These are phyloP conservation scores for Drosophila repleta DNA, from an alignment of 1,140 invertebrate species.

Conservation along the genomic window DNA sequence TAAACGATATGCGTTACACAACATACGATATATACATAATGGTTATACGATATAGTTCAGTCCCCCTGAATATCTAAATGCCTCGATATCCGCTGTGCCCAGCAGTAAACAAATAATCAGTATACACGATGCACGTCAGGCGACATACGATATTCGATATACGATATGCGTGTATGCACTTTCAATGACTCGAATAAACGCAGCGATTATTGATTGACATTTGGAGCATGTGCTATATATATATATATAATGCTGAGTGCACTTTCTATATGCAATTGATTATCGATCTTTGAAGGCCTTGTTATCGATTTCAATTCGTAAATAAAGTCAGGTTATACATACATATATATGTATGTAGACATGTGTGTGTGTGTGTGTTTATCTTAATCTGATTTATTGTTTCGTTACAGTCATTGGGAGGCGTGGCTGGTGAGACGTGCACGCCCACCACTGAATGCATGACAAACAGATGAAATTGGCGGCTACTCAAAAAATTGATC, in stretches of 20 bases:
- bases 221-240: too few relatives aligned
- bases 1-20: not conserved
- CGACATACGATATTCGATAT: not conserved
- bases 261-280: not conserved
- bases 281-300: not conserved
- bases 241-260: too few relatives aligned
- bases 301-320: constrained; percentile 9
- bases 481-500: constrained; percentile 1
- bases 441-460: constrained; percentile 21
- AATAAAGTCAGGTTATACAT: not conserved
- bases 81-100: too few relatives aligned
- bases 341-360: too few relatives aligned
- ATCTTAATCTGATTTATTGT: too few relatives aligned
- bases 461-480: constrained; percentile 8
- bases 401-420: not conserved
- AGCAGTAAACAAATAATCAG: too few relatives aligned
- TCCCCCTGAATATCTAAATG: too few relatives aligned
- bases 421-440: not conserved
- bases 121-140: too few relatives aligned
- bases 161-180: not conserved
- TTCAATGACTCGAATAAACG: constrained; percentile 1
- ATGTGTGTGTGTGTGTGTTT: too few relatives aligned
- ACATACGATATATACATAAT: not conserved
- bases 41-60: too few relatives aligned
- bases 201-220: too few relatives aligned